Evolutionary conservation across 2,113 vertebrate species (phyloP).

Genomic region (Cranoglanis bouderius): DNA sequence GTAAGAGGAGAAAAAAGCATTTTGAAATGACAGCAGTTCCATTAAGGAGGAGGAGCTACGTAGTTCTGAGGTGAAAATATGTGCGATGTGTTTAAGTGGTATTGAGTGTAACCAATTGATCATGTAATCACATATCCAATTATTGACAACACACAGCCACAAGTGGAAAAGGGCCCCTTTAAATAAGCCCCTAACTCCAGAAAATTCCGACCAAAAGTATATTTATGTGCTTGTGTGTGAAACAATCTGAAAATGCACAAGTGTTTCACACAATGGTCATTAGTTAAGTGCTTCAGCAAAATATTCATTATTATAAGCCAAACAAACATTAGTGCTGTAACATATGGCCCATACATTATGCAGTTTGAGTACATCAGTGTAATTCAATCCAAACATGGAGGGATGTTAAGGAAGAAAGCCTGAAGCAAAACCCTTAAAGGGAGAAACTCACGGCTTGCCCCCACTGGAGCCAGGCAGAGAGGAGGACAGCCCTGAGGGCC

Average conservation of each 20-base stretch:
- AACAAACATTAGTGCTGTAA: conserved; percentile 9
- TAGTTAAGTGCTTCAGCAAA: neutral
- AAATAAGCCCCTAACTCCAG: neutral
- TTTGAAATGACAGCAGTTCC: conserved; percentile 12
- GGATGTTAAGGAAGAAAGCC: conserved; percentile 39
- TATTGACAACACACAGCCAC: neutral
- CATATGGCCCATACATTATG: neutral
- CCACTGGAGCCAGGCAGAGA: conserved; percentile 78
- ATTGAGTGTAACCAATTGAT: neutral
- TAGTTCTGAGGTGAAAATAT: neutral
- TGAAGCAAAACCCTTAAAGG: conserved; percentile 35
- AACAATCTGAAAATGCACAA: neutral
- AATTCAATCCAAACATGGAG: conserved; percentile 19
- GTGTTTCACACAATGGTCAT: neutral
- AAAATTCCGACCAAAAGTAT: neutral
- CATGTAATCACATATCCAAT: neutral
- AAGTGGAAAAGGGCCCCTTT: neutral
- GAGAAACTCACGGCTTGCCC: conserved; percentile 84
- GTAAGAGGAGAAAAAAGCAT: neutral
- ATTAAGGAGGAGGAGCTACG: neutral
- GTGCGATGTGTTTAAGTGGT: neutral
- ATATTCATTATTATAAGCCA: neutral
- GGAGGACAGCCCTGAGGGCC: conserved; percentile 76
- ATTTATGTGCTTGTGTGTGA: neutral
- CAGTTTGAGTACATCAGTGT: neutral